Evolutionary conservation across 2,888 invertebrate genomes (phyloP), one percentile per base, ranked within the genome.

Genomic region (Drosophila merina): DNA sequence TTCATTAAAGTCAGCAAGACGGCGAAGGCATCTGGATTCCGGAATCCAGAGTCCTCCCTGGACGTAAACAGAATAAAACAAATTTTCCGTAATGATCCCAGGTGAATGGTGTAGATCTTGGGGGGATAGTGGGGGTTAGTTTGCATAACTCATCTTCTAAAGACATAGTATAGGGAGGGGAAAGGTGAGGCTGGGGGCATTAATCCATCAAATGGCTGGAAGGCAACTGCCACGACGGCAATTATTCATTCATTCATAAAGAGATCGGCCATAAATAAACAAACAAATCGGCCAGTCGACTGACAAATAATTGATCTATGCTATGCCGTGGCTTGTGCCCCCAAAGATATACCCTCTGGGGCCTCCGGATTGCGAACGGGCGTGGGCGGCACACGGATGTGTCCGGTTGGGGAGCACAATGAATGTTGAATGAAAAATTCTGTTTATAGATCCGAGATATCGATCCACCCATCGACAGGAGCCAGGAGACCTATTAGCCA

Each of bases 191-290:
- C 30, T 25, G 9, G 36, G 8, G 51, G 70, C 63, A 79, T 70
- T 82, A 82, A 87, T 84, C 73, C 71, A 85, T 84, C 77, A 77
- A 81, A 73, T 72, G 10, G 50, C 31, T 26, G 50, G 20, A 71
- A 55, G 71, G 72, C 68, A 67, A 74, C 72, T 69, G 72, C 48
- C 74, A 66, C 74, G 75, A 74, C 74, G 70, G 74, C 76, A 86
- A 83, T 87, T 78, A 86, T 75, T 86, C 85, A 88, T 85, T 85
- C 85, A 85, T 86, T 85, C 86, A 85, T 87, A 85, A 87, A 71
- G 79, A 79, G 77, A 79, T 81, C 87, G 72, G 70, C 68, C 49
- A 50, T 68, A 66, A 60, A 82, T 83, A 85, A 87, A 87, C 75
- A 87, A 85, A 82, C 87, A 86, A 84, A 74, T 73, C 68, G 60